These are phyloP conservation scores for Ornithoptera priamus DNA, from an alignment of 2,888 invertebrate species.

Conservation along the genomic window DNA sequence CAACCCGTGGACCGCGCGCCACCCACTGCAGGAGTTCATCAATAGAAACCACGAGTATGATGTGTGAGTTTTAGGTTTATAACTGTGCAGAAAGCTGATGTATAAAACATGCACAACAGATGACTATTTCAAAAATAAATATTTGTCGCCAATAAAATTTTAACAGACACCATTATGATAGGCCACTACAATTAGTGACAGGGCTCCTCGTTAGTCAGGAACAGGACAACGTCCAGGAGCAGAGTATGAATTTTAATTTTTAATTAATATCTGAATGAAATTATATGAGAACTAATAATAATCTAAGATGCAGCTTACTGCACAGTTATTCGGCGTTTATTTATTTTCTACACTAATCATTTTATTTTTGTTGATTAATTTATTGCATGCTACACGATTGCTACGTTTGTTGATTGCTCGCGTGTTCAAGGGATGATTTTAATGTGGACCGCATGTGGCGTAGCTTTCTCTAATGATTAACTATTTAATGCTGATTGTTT, in stretches of 20 bases:
- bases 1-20: constrained; percentile 70
- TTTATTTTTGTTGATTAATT: constrained; percentile 63
- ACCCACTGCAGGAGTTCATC: constrained; percentile 66
- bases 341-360: constrained; percentile 29
- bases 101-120: neutral
- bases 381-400: constrained; percentile 62
- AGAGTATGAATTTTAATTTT: too few relatives aligned
- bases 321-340: constrained; percentile 27
- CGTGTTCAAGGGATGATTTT: constrained; percentile 27
- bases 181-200: neutral
- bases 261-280: too few relatives aligned
- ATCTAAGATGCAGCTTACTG: neutral
- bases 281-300: neutral
- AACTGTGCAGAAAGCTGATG: constrained; percentile 30
- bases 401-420: constrained; percentile 45
- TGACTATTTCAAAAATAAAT: neutral
- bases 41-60: constrained; percentile 43
- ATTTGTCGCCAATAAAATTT: neutral
- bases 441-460: constrained; percentile 31
- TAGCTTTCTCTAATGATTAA: constrained; percentile 34
- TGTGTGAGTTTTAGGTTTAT: constrained; percentile 47
- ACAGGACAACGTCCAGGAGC: neutral
- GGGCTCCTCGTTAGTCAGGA: neutral
- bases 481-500: neutral
- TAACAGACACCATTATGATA: neutral